These are phyloP conservation scores for Lerema accius DNA, from an alignment of 1,140 invertebrate species.

Conservation along the genomic window DNA sequence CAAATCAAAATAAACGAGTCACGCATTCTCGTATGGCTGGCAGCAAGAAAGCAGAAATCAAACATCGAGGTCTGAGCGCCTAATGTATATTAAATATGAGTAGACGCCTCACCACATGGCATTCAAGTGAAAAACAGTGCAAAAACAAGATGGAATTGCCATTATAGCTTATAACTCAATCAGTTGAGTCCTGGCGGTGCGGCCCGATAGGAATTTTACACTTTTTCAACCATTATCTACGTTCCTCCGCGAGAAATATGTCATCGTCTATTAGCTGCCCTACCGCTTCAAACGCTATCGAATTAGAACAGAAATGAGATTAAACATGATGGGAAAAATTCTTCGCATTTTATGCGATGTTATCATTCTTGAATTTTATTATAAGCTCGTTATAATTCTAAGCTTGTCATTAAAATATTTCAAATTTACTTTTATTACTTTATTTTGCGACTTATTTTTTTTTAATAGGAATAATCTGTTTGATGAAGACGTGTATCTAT, in stretches of 20 bases:
- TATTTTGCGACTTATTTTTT: too few relatives aligned
- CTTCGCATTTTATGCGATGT: slow-evolving; percentile 49
- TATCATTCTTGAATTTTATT: slow-evolving; percentile 21
- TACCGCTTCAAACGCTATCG: slow-evolving; percentile 50
- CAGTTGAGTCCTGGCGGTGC: slow-evolving; percentile 55
- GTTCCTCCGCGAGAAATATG: slow-evolving; percentile 62
- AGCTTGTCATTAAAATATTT: too few relatives aligned
- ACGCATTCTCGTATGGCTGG: slow-evolving; percentile 55
- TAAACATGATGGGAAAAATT: slow-evolving; percentile 60
- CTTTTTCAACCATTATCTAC: slow-evolving; percentile 71
- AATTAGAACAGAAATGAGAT: slow-evolving; percentile 55
- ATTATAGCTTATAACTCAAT: slow-evolving; percentile 81
- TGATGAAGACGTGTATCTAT: too few relatives aligned
- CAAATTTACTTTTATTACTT: too few relatives aligned
- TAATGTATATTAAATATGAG: slow-evolving; percentile 79
- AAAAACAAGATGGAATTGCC: slow-evolving; percentile 76
- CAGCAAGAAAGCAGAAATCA: slow-evolving; percentile 72
- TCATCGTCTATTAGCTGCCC: slow-evolving; percentile 51
- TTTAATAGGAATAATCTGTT: too few relatives aligned
- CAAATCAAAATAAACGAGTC: slow-evolving; percentile 77
- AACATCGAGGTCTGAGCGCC: slow-evolving; percentile 60
- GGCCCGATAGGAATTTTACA: slow-evolving; percentile 69
- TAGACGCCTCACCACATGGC: slow-evolving; percentile 64
- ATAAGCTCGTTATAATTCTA: not conserved
- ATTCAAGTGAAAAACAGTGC: slow-evolving; percentile 76